Evolutionary conservation across 1,140 invertebrate genomes (phyloP).

Genomic region (Trichomalopsis sarcophagae): DNA sequence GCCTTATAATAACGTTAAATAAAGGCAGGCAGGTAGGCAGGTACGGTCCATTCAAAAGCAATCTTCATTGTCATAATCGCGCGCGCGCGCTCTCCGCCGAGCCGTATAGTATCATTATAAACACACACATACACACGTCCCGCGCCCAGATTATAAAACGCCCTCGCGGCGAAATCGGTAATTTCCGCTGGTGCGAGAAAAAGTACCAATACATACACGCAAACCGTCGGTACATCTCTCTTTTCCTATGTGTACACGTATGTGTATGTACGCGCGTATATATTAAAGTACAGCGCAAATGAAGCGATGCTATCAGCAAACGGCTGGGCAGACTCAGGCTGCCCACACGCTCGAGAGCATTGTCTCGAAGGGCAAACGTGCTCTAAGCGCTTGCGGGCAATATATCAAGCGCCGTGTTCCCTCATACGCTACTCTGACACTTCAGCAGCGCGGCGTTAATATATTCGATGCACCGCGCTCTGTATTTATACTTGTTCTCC

Average conservation of each 20-base stretch:
- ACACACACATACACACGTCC: not conserved
- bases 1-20: constrained; percentile 26
- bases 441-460: constrained; percentile 22
- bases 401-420: constrained; percentile 4
- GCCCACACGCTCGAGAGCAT: constrained; percentile 54
- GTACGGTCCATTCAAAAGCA: constrained; percentile 9
- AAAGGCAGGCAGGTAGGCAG: constrained; percentile 2
- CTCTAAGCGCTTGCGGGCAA: constrained; percentile 8
- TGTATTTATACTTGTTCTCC: not conserved
- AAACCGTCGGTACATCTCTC: not conserved
- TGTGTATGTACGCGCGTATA: not conserved
- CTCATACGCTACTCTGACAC: constrained; percentile 8
- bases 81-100: not conserved
- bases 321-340: constrained; percentile 51
- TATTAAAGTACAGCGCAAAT: constrained; percentile 37
- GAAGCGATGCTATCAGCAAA: constrained; percentile 54
- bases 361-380: constrained; percentile 46
- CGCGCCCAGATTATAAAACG: constrained; percentile 5
- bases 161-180: not conserved
- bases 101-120: constrained; percentile 27
- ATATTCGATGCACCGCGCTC: constrained; percentile 28
- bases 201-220: not conserved
- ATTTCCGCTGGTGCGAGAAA: constrained; percentile 12
- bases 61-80: constrained; percentile 13
- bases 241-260: not conserved